A percentile compares a stretch with the other conserved stretches of the same genome.
Conservation (phyloP, 2,797 vertebrate genomes). For the Leuciscus waleckii region DNA sequence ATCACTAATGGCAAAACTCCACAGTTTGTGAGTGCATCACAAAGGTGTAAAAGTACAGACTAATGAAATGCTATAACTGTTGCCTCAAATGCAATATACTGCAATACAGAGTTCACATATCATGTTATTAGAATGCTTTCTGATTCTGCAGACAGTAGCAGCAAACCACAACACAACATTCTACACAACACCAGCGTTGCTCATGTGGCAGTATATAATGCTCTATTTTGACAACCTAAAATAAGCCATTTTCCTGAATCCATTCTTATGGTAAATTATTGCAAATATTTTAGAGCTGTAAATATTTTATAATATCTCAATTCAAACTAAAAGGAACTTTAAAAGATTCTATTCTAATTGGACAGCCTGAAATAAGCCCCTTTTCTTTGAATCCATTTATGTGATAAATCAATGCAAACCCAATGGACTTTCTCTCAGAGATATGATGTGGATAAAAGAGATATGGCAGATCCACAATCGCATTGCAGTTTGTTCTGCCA, state of each 20-base stretch:
- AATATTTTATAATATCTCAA: not conserved
- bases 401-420: slow-evolving; percentile 38
- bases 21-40: not conserved
- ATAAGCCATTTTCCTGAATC: not conserved
- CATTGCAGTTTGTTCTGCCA: slow-evolving; percentile 24
- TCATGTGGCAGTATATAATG: not conserved
- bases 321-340: slow-evolving; percentile 8
- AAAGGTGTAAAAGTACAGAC: slow-evolving; percentile 22
- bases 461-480: slow-evolving; percentile 30
- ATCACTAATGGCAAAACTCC: slow-evolving; percentile 24
- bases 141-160: not conserved
- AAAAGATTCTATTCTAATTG: slow-evolving; percentile 17
- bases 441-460: slow-evolving; percentile 27
- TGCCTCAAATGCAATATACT: not conserved
- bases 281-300: not conserved
- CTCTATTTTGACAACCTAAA: not conserved
- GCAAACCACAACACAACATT: slow-evolving; percentile 36
- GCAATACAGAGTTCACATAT: slow-evolving; percentile 3
- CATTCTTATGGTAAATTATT: not conserved
- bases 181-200: slow-evolving; percentile 41
- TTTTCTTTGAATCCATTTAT: slow-evolving; percentile 2
- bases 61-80: not conserved
- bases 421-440: slow-evolving; percentile 27
- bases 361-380: not conserved
- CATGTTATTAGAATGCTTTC: not conserved